phyloP scores from a whole-genome alignment of 2,888 invertebrate species.

The Dendrolimus pini region DNA sequence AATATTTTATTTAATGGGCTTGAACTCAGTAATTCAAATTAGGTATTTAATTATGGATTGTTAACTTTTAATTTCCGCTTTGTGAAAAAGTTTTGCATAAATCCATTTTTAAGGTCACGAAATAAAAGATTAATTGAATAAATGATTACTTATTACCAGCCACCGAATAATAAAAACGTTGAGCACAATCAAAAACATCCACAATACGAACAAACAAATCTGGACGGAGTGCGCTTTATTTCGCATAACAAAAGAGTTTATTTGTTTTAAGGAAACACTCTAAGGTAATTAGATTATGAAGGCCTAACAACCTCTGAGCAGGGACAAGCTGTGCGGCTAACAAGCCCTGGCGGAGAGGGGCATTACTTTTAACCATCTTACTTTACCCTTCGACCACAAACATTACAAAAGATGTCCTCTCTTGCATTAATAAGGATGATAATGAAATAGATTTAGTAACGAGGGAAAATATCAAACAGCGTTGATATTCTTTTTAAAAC shows the following conservation, averaged over 20 bases:
- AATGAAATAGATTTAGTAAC: neutral
- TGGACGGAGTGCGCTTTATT: conserved; percentile 30
- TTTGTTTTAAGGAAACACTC: conserved; percentile 52
- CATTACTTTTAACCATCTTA: conserved; percentile 12
- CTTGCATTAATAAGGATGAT: neutral
- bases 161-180: too few species aligned
- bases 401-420: conserved; percentile 6
- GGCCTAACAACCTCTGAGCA: conserved; percentile 23
- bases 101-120: too few species aligned
- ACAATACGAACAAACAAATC: conserved; percentile 24
- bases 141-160: too few species aligned
- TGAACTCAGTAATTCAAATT: conserved; percentile 18
- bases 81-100: too few species aligned
- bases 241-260: conserved; percentile 45
- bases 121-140: too few species aligned
- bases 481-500: too few species aligned
- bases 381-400: conserved; percentile 4
- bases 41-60: conserved; percentile 4
- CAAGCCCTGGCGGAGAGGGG: conserved; percentile 18
- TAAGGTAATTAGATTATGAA: conserved; percentile 49
- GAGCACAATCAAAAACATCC: neutral
- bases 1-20: conserved; percentile 25
- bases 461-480: neutral
- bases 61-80: conserved; percentile 5
- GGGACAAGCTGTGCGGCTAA: conserved; percentile 23